Base-by-base conservation (phyloP, 1,140 invertebrate species). In the Parapsyche elsis region DNA sequence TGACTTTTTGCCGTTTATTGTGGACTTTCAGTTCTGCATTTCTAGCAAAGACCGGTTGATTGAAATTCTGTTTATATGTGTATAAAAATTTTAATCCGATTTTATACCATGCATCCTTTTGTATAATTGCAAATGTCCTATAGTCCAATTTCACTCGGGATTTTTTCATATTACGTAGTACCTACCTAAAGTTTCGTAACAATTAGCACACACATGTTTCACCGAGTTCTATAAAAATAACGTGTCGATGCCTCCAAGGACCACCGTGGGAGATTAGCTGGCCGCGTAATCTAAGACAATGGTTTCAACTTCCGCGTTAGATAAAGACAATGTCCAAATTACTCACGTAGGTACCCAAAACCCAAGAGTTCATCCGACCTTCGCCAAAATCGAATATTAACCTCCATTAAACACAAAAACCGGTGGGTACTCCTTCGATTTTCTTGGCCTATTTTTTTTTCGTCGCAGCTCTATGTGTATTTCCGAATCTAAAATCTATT, bases 401-500 rank as follows among this genome's bases (percentile, higher is more conserved):
- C 24, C 21, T 26, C 64, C 21, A 67, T 12, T 67, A 26, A 67
- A 12, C 16, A 53, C 10, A 53, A 12, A 10, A 24, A 9, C 64
- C 64, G 7, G 21, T 23, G 24, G 5, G 10, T 19, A 26, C 64
- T 30, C 24, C 23, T 67, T 67, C 64, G 64, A 67, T 67, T 67
- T 67, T 67, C 64, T 67, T 30, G 64, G 64, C 64, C 64, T 67
- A 67, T 67, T 67, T 67, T 59, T 64, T 64, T 24, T 24, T 67
- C 10, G 64, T 16, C 19, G 26, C 10, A 23, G 14, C 19, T 67
- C 24, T 12, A 12, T 14, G 9, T 30, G 64, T 67, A 26, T 67
- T 67, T 67, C 64, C 64, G 21, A 67, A 21, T 67, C 23, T 67
- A 21, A 57, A 75, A 57, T 75, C 73, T 75, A 75, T 75, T 75